phyloP scores from a whole-genome alignment of 2,113 vertebrate species.

The Eretmodus cyanostictus region DNA sequence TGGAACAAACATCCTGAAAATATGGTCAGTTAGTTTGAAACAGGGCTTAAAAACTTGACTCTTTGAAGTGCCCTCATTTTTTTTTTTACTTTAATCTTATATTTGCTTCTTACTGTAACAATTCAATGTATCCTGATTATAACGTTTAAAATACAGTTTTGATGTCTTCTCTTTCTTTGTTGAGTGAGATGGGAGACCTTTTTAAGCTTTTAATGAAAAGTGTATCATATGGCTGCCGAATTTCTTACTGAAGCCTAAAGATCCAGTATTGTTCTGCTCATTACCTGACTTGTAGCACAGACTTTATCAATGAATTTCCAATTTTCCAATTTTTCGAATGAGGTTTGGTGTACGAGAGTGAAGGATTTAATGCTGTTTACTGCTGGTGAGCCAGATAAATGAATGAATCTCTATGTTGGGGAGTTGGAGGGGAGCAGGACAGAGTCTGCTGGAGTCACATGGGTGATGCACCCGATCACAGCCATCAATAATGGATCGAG shows the following conservation, averaged over 20 bases:
- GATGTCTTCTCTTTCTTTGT: neutral
- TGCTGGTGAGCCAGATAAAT: neutral
- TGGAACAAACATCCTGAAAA: neutral
- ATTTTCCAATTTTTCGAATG: neutral
- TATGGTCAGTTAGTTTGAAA: neutral
- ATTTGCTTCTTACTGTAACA: neutral
- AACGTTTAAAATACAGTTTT: neutral
- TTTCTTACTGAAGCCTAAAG: neutral
- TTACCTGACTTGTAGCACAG: neutral
- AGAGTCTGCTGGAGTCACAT: conserved; percentile 9
- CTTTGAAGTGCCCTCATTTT: neutral
- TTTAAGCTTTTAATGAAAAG: neutral
- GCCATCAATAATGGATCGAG: conserved; percentile 60
- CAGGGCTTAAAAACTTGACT: neutral
- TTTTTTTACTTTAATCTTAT: neutral
- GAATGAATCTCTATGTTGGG: neutral
- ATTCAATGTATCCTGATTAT: neutral
- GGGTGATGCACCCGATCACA: conserved; percentile 12
- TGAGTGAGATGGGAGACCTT: neutral
- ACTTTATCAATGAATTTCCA: neutral
- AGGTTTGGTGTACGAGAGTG: neutral
- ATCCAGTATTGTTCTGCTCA: neutral
- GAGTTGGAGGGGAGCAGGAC: neutral
- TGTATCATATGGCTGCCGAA: neutral
- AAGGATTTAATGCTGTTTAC: neutral